Base-by-base conservation (phyloP, 2,797 vertebrate genomes). In the Rhynchotus rufescens region DNA sequence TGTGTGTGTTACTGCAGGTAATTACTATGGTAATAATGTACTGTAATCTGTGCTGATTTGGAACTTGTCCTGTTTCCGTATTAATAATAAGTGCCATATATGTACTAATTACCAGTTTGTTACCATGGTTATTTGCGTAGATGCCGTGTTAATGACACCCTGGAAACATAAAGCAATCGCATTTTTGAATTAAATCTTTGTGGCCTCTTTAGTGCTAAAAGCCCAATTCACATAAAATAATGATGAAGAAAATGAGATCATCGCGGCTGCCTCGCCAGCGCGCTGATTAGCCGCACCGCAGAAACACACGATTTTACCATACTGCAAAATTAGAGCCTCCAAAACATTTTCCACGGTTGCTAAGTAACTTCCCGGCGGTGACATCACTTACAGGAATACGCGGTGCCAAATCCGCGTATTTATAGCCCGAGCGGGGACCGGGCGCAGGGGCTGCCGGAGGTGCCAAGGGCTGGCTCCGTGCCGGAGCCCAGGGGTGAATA, bases 161-260 rank as follows among this genome's bases (percentile, higher is more conserved):
- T 96, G 95, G 97, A 96, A 98, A 96, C 96, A 93, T 90, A 93
- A 95, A 97, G 96, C 97, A 77, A 92, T 83, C 67, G 68, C 89
- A 74, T 94, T 93, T 85, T 88, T 97, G 97, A 98, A 98, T 98
- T 96, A 96, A 96, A 97, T 97, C 97, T 97, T 97, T 97, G 97
- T 97, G 95, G 95, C 85, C 95, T 96, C 95, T 93, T 94, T 89
- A 87, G 95, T 69, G 96, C 97, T 92, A 90, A 96, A 97, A 97
- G 96, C 83, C 94, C 96, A 71, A 94, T 95, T 97, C 96, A 84
- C 97, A 97, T 97, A 88, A 97, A 98, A 97, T 97, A 97, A 97
- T 96, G 97, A 96, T 97, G 97, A 97, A 97, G 97, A 94, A 95
- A 96, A 97, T 97, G 97, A 98, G 97, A 90, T 97, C 97, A 97